A percentile compares a stretch with the other conserved stretches of the same genome.
Evolutionary conservation across 2,888 invertebrate species (phyloP).

Genomic region (Morpho achilles): DNA sequence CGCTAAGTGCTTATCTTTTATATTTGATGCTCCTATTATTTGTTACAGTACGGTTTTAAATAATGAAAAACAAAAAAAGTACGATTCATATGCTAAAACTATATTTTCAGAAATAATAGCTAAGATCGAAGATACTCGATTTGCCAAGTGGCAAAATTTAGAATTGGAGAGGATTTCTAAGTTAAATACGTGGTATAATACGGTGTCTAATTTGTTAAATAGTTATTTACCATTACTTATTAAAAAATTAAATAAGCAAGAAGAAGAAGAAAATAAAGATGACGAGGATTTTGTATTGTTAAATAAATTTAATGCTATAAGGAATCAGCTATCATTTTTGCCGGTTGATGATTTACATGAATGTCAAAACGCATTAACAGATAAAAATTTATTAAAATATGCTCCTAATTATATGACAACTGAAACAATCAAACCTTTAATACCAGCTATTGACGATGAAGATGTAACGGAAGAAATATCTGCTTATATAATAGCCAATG

Average conservation of each 20-base stretch:
- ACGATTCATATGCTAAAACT: slow-evolving; percentile 42
- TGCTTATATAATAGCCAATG: slow-evolving; percentile 52
- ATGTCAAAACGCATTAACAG: slow-evolving; percentile 39
- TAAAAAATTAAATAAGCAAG: slow-evolving; percentile 23
- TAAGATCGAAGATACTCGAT: slow-evolving; percentile 56
- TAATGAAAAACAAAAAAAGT: slow-evolving; percentile 46
- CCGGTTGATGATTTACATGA: slow-evolving; percentile 48
- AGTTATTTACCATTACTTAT: slow-evolving; percentile 40
- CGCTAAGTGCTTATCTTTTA: slow-evolving; percentile 73
- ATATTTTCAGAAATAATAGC: slow-evolving; percentile 63
- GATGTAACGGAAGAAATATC: slow-evolving; percentile 63
- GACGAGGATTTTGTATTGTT: slow-evolving; percentile 24
- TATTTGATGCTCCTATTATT: slow-evolving; percentile 70
- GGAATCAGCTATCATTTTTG: slow-evolving; percentile 38
- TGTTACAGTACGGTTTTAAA: slow-evolving; percentile 45
- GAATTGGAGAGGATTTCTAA: slow-evolving; percentile 54
- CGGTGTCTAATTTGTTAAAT: slow-evolving; percentile 33
- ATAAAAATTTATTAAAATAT: slow-evolving; percentile 41
- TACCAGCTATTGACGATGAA: slow-evolving; percentile 65
- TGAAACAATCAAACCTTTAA: slow-evolving; percentile 39
- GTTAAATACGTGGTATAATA: slow-evolving; percentile 58
- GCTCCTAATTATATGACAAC: slow-evolving; percentile 54
- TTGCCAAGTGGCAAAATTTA: slow-evolving; percentile 48
- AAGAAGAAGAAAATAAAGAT: slow-evolving; percentile 17
- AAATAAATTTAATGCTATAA: slow-evolving; percentile 33